Percentiles rank a stretch among this genome's conserved stretches.
phyloP scores from a whole-genome alignment of 2,113 vertebrate species.

The Sula dactylatra region DNA sequence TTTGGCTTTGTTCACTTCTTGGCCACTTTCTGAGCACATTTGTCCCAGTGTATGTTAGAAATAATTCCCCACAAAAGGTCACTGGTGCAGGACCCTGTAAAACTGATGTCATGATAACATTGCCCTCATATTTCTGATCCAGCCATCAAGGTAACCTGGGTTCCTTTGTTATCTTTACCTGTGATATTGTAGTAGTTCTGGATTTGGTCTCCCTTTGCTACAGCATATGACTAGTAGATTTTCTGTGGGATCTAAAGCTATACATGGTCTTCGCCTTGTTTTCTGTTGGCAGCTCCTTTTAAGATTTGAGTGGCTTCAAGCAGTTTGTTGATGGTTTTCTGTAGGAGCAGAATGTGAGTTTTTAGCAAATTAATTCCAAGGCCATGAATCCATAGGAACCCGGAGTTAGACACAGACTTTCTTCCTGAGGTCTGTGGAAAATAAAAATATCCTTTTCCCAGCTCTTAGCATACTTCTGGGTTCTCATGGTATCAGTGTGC shows the following conservation, averaged over 20 bases:
- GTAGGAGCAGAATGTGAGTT: not conserved
- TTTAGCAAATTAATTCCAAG: not conserved
- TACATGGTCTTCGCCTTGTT: not conserved
- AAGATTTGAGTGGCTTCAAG: not conserved
- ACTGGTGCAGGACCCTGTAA: not conserved
- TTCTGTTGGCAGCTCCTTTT: not conserved
- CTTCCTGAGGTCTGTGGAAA: not conserved
- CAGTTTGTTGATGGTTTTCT: not conserved
- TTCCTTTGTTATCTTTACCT: not conserved
- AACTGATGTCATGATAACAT: not conserved
- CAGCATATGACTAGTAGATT: not conserved
- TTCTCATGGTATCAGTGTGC: not conserved
- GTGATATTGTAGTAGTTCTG: not conserved
- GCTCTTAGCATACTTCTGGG: not conserved
- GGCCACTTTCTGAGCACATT: not conserved
- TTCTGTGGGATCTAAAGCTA: not conserved
- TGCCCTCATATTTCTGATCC: not conserved
- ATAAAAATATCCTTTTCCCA: not conserved
- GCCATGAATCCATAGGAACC: not conserved
- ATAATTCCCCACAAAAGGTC: not conserved
- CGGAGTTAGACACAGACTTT: not conserved
- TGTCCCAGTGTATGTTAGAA: not conserved
- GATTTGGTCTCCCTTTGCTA: not conserved
- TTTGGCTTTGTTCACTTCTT: not conserved
- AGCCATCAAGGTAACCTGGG: not conserved